Conservation (phyloP, 2,797 vertebrate genomes). For the Thalassophryne amazonica region DNA sequence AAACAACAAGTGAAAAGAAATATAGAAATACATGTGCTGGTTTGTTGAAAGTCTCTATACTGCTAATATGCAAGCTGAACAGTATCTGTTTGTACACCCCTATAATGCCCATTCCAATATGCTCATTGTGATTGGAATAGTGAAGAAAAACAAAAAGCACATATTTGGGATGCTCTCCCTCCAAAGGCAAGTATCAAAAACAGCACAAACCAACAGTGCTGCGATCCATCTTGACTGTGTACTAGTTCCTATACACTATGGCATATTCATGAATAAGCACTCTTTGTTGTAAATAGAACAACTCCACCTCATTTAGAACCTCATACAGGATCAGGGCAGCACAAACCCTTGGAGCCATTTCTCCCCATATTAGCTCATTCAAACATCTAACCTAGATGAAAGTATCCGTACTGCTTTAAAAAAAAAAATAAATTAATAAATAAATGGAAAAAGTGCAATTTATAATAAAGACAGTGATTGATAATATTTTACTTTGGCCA, state of each 20-base stretch:
- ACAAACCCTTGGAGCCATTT: slow-evolving; percentile 46
- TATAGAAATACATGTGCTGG: slow-evolving; percentile 81
- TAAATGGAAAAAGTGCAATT: slow-evolving; percentile 83
- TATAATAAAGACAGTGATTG: slow-evolving; percentile 73
- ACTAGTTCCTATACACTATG: slow-evolving; percentile 79
- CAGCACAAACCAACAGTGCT: slow-evolving; percentile 78
- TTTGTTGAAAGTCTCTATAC: slow-evolving; percentile 75
- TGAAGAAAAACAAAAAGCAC: slow-evolving; percentile 71
- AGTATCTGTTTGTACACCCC: slow-evolving; percentile 63
- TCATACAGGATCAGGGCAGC: slow-evolving; percentile 55
- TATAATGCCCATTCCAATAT: slow-evolving; percentile 76
- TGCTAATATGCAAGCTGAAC: slow-evolving; percentile 69
- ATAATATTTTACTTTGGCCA: slow-evolving; percentile 82
- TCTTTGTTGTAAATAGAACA: slow-evolving; percentile 63
- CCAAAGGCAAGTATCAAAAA: slow-evolving; percentile 83
- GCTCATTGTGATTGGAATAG: slow-evolving; percentile 69
- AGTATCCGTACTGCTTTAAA: slow-evolving; percentile 31
- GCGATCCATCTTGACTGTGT: slow-evolving; percentile 69
- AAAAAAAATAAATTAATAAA: slow-evolving; percentile 44
- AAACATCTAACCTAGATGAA: slow-evolving; percentile 38
- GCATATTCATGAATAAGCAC: slow-evolving; percentile 77
- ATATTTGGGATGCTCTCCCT: slow-evolving; percentile 78
- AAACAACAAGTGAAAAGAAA: slow-evolving; percentile 64
- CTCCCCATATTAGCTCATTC: slow-evolving; percentile 45
- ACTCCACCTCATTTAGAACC: slow-evolving; percentile 36